Evolutionary conservation across 2,888 invertebrate genomes (phyloP).

Genomic region (Pinctada fucata): DNA sequence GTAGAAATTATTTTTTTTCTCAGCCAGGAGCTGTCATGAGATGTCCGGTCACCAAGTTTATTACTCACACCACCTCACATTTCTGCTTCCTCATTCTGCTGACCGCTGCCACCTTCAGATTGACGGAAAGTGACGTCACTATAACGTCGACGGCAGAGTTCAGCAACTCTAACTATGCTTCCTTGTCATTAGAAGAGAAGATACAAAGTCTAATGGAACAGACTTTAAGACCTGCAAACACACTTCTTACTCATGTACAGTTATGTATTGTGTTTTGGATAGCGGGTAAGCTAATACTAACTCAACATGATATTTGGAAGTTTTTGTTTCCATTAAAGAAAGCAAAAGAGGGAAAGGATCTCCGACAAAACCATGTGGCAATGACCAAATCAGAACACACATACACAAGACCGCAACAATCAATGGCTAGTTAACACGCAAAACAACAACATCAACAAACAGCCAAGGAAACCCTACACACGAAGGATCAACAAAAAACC

Average conservation of each 20-base stretch:
- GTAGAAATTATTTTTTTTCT: constrained; percentile 7
- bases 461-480: too few species aligned
- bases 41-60: constrained; percentile 85
- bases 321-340: too few species aligned
- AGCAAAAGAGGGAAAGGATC: too few species aligned
- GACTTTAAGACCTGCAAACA: constrained; percentile 74
- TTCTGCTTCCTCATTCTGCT: constrained; percentile 83
- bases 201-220: constrained; percentile 71
- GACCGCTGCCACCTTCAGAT: constrained; percentile 83
- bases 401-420: too few species aligned
- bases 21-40: constrained; percentile 76
- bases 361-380: too few species aligned
- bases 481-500: too few species aligned
- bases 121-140: constrained; percentile 69
- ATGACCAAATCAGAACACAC: too few species aligned
- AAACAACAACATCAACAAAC: too few species aligned
- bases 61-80: constrained; percentile 84
- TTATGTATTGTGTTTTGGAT: constrained; percentile 77
- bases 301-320: too few species aligned
- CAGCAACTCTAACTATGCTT: constrained; percentile 56
- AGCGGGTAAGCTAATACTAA: constrained; percentile 64
- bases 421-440: too few species aligned
- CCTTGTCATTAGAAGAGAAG: constrained; percentile 67
- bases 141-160: constrained; percentile 65
- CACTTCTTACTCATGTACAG: constrained; percentile 76